phyloP scores from a whole-genome alignment of 2,113 vertebrate species.

The Chrysochloris asiatica region DNA sequence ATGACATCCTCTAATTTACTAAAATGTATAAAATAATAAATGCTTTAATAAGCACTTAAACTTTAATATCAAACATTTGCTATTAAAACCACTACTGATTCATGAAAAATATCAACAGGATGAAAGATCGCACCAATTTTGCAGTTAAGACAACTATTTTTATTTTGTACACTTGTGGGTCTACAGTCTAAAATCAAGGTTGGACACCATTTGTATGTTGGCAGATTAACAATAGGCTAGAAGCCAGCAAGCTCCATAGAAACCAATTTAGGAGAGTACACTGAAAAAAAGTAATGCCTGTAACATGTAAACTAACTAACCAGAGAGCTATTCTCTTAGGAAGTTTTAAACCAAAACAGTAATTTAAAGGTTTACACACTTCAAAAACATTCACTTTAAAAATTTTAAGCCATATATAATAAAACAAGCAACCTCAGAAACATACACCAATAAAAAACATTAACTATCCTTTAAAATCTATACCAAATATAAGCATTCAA shows the following conservation, averaged over 20 bases:
- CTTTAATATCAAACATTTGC: background rate
- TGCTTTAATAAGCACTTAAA: background rate
- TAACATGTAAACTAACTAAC: slow-evolving; percentile 27
- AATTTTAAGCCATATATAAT: background rate
- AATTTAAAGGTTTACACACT: background rate
- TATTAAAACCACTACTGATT: background rate
- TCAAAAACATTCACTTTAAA: background rate
- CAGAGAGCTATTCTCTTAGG: background rate
- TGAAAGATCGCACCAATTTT: background rate
- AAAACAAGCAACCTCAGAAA: background rate
- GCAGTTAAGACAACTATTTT: slow-evolving; percentile 37
- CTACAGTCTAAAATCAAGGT: slow-evolving; percentile 57
- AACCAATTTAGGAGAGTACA: slow-evolving; percentile 48
- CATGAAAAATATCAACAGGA: background rate
- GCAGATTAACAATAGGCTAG: slow-evolving; percentile 55
- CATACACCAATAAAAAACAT: background rate
- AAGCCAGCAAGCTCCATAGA: slow-evolving; percentile 61
- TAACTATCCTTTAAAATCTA: background rate
- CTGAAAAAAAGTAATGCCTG: slow-evolving; percentile 49
- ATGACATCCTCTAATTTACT: background rate
- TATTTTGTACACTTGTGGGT: background rate
- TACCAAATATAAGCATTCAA: background rate
- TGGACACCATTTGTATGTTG: background rate
- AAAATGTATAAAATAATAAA: background rate
- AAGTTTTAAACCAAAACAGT: slow-evolving; percentile 30